A percentile compares a stretch with the other conserved stretches of the same genome.
These are phyloP conservation scores for Fregata magnificens DNA, from an alignment of 2,113 vertebrate species.

Conservation along the genomic window DNA sequence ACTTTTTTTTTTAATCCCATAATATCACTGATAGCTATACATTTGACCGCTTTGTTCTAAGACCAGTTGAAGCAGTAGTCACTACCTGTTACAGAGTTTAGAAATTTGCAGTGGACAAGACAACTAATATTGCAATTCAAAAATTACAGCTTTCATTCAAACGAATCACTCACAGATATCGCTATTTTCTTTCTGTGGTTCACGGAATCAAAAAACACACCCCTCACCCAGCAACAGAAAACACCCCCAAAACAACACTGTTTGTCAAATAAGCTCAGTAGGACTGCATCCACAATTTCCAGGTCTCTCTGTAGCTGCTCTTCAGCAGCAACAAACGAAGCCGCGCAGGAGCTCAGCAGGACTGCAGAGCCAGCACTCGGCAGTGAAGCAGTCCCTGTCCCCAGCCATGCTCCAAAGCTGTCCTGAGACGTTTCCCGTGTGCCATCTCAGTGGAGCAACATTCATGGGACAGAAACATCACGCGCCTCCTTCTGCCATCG, in stretches of 20 bases:
- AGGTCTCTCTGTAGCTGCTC: neutral
- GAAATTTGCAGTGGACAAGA: neutral
- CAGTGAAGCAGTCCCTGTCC: neutral
- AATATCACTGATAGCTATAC: neutral
- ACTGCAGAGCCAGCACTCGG: neutral
- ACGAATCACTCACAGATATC: neutral
- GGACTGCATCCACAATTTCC: neutral
- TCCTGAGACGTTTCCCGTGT: neutral
- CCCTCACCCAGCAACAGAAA: neutral
- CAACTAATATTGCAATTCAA: neutral
- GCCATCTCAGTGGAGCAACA: neutral
- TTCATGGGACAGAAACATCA: neutral
- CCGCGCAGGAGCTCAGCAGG: neutral
- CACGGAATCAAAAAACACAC: neutral
- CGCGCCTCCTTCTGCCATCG: rapidly evolving
- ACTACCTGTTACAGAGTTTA: neutral
- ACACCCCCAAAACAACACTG: neutral
- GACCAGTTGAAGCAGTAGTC: neutral
- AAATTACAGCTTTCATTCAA: neutral
- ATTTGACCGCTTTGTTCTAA: neutral
- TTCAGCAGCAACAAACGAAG: neutral
- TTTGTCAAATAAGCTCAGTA: neutral
- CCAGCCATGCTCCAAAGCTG: neutral
- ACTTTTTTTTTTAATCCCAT: neutral
- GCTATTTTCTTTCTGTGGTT: neutral